phyloP scores from a whole-genome alignment of 1,140 invertebrate species.

The Drosophila erecta region DNA sequence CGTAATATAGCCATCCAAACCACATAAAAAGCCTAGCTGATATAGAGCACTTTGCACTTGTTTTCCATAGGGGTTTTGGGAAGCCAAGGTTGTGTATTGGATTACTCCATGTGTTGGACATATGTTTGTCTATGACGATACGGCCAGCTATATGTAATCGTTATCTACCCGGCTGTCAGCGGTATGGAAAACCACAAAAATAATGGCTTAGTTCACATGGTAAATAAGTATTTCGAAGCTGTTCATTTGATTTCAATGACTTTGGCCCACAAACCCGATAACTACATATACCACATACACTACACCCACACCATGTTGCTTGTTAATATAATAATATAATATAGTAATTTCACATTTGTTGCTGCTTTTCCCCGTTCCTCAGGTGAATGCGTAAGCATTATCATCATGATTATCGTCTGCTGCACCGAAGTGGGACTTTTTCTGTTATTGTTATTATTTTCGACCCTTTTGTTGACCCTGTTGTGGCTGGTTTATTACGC shows the following conservation, averaged over 20 bases:
- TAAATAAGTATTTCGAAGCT: slow-evolving; percentile 9
- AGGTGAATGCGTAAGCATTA: slow-evolving; percentile 25
- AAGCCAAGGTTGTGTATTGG: slow-evolving; percentile 51
- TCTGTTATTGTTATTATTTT: slow-evolving; percentile 40
- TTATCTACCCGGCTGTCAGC: slow-evolving; percentile 17
- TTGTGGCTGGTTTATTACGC: slow-evolving; percentile 53
- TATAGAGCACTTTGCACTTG: slow-evolving; percentile 11
- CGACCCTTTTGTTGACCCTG: slow-evolving; percentile 54
- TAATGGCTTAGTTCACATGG: slow-evolving; percentile 12
- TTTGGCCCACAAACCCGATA: slow-evolving; percentile 55
- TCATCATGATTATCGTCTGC: slow-evolving; percentile 13
- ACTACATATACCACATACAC: slow-evolving; percentile 31
- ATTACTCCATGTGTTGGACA: slow-evolving; percentile 50
- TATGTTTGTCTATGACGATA: slow-evolving; percentile 16
- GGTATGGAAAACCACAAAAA: slow-evolving; percentile 23
- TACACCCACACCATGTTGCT: slow-evolving; percentile 9
- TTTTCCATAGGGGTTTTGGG: slow-evolving; percentile 13
- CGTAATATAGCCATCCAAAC: slow-evolving; percentile 12
- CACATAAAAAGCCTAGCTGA: slow-evolving; percentile 7
- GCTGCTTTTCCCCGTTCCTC: slow-evolving; percentile 23
- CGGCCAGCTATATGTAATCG: slow-evolving; percentile 8
- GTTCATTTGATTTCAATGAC: slow-evolving; percentile 41
- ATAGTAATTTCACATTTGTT: slow-evolving; percentile 10
- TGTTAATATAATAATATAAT: slow-evolving; percentile 12
- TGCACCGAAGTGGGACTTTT: slow-evolving; percentile 48